phyloP scores from a whole-genome alignment of 2,113 vertebrate genomes.

The Stigmatopora argus region DNA sequence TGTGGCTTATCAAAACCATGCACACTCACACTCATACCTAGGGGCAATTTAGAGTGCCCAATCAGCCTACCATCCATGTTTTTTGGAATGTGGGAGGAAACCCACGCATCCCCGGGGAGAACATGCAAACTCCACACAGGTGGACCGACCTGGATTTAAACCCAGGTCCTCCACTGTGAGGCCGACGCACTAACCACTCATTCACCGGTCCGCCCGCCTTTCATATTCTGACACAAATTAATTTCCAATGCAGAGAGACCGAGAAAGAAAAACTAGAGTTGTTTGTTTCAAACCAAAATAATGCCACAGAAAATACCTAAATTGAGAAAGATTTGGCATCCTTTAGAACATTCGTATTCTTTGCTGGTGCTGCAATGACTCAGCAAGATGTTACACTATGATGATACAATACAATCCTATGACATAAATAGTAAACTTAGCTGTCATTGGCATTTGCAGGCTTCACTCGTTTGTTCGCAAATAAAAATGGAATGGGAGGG shows the following conservation, averaged over 20 bases:
- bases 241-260: not conserved
- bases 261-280: not conserved
- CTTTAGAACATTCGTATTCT: not conserved
- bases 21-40: no score
- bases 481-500: not conserved
- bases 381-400: not conserved
- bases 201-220: not conserved
- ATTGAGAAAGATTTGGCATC: not conserved
- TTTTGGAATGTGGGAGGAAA: no score
- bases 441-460: not conserved
- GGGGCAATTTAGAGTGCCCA: no score
- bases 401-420: constrained; percentile 3
- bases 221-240: constrained; percentile 13
- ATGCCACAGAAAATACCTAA: constrained; percentile 2
- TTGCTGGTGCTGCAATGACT: not conserved
- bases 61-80: no score
- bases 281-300: constrained; percentile 22
- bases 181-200: no score
- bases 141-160: no score
- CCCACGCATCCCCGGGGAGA: no score
- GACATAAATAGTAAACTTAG: not conserved
- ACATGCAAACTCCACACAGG: no score
- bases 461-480: not conserved
- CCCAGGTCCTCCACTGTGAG: no score
- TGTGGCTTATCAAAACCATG: no score